Base-by-base conservation (phyloP, 2,888 invertebrate genomes). In the Leptothorax acervorum region DNA sequence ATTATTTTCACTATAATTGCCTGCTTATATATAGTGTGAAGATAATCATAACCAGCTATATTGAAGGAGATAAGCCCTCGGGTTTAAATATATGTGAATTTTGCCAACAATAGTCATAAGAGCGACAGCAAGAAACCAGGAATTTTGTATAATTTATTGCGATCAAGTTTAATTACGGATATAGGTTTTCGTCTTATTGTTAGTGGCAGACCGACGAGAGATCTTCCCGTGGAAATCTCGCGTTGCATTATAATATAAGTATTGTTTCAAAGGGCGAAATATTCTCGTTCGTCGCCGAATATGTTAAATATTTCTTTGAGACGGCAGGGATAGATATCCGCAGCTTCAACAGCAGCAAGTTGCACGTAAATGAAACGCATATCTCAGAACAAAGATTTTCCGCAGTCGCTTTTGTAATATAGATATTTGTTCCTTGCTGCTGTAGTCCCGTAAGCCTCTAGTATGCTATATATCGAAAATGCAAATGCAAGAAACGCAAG, bases 281-380 rank as follows among this genome's bases (percentile, higher is more conserved):
- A 39, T 73, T 81, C 48, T 31, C 39, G 31, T 73, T 73, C 79
- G 60, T 81, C 79, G 48, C 48, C 74, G 68, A 73, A 73, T 73
- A 81, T 73, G 79, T 73, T 71, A 65, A 73, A 81, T 81, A 81
- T 81, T 81, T 81, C 79, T 81, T 81, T 73, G 79, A 60, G 48
- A 60, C 57, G 6, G 35, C 57, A 48, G 39, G 35, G 8, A 81
- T 81, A 48, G 60, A 81, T 73, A 81, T 73, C 48, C 39, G 48
- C 60, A 51, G 74, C 12, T 73, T 60, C 79, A 81, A 73, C 39
- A 51, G 74, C 39, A 48, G 73, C 73, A 81, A 73, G 74, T 48
- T 81, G 45, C 45, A 79, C 79, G 79, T 73, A 81, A 81, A 81
- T 81, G 79, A 81, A 81, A 81, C 74, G 79, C 79, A 81, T 81